Conservation (phyloP, 2,888 invertebrate genomes). For the Nephrotoma flavescens region DNA sequence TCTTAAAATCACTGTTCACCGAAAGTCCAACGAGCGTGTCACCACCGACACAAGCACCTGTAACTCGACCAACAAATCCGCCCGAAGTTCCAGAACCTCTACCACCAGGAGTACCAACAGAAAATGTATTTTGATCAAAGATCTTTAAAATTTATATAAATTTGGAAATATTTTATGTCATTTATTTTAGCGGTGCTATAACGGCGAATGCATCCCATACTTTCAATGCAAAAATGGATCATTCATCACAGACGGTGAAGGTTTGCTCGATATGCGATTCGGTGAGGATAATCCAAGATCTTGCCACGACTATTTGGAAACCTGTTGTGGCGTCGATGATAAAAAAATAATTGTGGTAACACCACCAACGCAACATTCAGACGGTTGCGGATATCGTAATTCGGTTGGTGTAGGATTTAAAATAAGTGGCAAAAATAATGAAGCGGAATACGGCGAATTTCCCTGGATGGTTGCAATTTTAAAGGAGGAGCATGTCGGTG, state of each 20-base stretch:
- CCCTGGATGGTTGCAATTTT: conserved; percentile 39
- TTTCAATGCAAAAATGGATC: conserved; percentile 54
- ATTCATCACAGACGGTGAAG: conserved; percentile 54
- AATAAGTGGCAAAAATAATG: conserved; percentile 47
- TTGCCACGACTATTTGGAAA: conserved; percentile 18
- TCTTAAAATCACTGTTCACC: background rate
- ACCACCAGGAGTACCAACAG: background rate
- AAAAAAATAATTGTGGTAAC: conserved; percentile 18
- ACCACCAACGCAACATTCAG: conserved; percentile 18
- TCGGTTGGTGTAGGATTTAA: conserved; percentile 55
- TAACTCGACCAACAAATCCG: background rate
- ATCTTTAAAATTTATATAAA: background rate
- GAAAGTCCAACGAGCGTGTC: background rate
- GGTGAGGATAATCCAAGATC: conserved; percentile 16
- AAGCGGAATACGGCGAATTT: conserved; percentile 39
- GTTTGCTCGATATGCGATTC: conserved; percentile 63
- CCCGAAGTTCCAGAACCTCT: background rate
- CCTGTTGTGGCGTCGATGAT: conserved; percentile 22
- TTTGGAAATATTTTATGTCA: no score
- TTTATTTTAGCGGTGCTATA: background rate
- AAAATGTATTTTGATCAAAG: background rate
- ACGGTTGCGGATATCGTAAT: conserved; percentile 57
- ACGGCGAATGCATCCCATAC: conserved; percentile 61
- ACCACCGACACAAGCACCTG: background rate
- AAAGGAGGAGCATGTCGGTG: conserved; percentile 18